These are phyloP conservation scores for Oncorhynchus masou DNA, from an alignment of 2,113 vertebrate species.

Conservation along the genomic window DNA sequence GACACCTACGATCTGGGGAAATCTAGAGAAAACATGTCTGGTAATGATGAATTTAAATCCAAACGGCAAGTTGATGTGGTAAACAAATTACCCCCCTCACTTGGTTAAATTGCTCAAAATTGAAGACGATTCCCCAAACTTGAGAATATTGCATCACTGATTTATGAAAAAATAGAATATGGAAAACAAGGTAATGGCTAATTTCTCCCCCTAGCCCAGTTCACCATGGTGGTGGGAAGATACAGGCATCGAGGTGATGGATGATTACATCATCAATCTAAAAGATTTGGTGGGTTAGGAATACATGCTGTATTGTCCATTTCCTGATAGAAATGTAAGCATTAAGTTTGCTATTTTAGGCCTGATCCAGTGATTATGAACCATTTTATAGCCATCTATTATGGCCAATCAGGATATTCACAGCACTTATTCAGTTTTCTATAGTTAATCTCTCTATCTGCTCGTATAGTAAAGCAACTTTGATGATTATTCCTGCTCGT, in stretches of 20 bases:
- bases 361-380: background rate
- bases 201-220: conserved; percentile 27
- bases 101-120: conserved; percentile 64
- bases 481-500: too few relatives aligned
- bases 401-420: background rate
- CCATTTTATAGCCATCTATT: background rate
- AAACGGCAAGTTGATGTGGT: conserved; percentile 57
- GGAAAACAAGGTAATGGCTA: conserved; percentile 55
- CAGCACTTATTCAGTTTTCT: background rate
- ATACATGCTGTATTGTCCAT: background rate
- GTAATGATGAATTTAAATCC: conserved; percentile 71
- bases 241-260: conserved; percentile 20
- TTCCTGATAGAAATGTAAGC: background rate
- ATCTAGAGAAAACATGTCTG: conserved; percentile 54
- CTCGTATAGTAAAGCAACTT: too few relatives aligned
- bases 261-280: conserved; percentile 34
- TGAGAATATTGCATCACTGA: conserved; percentile 41
- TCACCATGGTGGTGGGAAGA: conserved; percentile 33
- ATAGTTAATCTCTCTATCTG: background rate
- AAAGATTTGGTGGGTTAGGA: background rate
- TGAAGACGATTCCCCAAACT: conserved; percentile 53
- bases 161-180: conserved; percentile 46
- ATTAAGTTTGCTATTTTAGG: background rate
- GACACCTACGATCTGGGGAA: conserved; percentile 60
- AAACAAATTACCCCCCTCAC: conserved; percentile 66